A percentile compares a stretch with the other conserved stretches of the same genome.
Evolutionary conservation across 2,888 invertebrate species (phyloP).

Genomic region (Zhuqinia jingwanae): DNA sequence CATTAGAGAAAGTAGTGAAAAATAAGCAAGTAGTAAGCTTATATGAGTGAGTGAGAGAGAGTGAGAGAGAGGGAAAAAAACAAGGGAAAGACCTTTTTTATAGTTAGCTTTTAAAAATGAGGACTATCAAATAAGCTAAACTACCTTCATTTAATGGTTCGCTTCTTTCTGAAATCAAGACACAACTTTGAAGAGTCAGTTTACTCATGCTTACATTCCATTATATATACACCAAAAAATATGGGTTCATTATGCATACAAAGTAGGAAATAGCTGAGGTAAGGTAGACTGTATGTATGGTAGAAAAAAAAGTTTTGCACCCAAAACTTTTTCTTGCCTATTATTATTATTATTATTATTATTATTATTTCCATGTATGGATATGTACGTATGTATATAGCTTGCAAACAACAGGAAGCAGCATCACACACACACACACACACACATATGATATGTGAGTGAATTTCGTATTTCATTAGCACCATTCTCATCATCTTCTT

Average conservation of each 20-base stretch:
- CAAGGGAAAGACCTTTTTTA: slow-evolving; percentile 37
- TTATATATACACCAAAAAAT: background rate
- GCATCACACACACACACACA: no score
- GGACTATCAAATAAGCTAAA: slow-evolving; percentile 66
- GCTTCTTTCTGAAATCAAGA: slow-evolving; percentile 63
- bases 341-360: slow-evolving; percentile 18
- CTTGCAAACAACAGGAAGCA: background rate
- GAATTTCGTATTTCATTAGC: background rate
- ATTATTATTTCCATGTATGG: no score
- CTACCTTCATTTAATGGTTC: slow-evolving; percentile 70
- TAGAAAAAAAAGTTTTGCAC: slow-evolving; percentile 42
- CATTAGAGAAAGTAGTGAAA: slow-evolving; percentile 56
- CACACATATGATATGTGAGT: slow-evolving; percentile 9
- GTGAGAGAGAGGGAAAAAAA: background rate
- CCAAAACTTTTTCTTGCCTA: slow-evolving; percentile 27
- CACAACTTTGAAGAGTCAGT: slow-evolving; percentile 38
- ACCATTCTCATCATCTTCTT: slow-evolving; percentile 1
- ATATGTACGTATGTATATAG: no score
- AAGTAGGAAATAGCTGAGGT: no score
- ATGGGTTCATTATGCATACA: no score
- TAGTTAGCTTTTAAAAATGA: slow-evolving; percentile 55
- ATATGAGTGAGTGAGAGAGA: background rate
- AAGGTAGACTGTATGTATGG: slow-evolving; percentile 7
- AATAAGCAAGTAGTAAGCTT: slow-evolving; percentile 12
- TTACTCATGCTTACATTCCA: slow-evolving; percentile 20